Conservation (phyloP, 2,888 invertebrate species). For the Exocentrus adspersus region DNA sequence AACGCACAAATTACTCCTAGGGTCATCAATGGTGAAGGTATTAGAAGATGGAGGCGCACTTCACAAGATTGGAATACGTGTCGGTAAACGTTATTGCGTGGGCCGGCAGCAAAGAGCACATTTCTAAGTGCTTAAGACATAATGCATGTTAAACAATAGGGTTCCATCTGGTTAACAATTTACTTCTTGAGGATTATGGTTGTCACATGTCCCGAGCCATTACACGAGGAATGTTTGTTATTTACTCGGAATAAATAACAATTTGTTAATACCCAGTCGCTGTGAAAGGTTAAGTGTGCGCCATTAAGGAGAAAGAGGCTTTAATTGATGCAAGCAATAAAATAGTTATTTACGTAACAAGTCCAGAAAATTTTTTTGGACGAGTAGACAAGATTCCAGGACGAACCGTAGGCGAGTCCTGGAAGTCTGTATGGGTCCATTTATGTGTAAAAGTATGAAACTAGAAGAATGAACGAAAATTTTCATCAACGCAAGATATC, state of each 20-base stretch:
- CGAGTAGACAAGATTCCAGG: too few relatives aligned
- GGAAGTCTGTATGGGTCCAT: neutral
- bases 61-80: neutral
- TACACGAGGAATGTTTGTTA: constrained; percentile 29
- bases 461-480: too few relatives aligned
- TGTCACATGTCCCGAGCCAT: constrained; percentile 33
- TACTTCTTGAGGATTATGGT: constrained; percentile 37
- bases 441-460: too few relatives aligned
- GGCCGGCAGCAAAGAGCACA: constrained; percentile 27
- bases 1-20: too few relatives aligned
- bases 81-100: constrained; percentile 26
- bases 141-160: constrained; percentile 41
- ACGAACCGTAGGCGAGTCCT: too few relatives aligned
- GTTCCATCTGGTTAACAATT: constrained; percentile 41
- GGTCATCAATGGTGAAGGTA: too few relatives aligned
- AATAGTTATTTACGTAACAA: too few relatives aligned
- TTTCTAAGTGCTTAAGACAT: constrained; percentile 33
- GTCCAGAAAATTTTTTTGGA: too few relatives aligned
- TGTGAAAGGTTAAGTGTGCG: neutral
- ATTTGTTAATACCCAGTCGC: neutral
- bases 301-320: neutral
- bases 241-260: constrained; percentile 30
- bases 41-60: neutral
- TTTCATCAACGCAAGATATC: neutral
- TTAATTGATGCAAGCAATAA: too few relatives aligned